phyloP scores from a whole-genome alignment of 2,113 vertebrate species.

The Gavialis gangeticus region DNA sequence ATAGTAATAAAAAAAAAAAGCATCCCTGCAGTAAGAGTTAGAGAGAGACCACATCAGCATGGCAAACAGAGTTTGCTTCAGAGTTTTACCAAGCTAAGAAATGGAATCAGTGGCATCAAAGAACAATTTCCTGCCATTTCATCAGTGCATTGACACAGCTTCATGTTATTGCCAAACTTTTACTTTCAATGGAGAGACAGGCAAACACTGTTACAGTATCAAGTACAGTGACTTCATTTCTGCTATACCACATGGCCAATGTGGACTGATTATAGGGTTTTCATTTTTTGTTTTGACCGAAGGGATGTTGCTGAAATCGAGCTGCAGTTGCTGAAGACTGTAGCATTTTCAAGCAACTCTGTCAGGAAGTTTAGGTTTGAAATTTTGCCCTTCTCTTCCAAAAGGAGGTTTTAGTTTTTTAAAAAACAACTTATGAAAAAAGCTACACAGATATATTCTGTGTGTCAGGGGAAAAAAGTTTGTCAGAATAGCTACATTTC shows the following conservation, averaged over 20 bases:
- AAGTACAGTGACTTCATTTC: rapidly evolving
- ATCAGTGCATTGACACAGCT: neutral
- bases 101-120: neutral
- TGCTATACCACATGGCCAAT: rapidly evolving
- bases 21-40: neutral
- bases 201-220: rapidly evolving
- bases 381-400: neutral
- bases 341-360: rapidly evolving
- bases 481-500: rapidly evolving
- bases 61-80: rapidly evolving
- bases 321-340: neutral
- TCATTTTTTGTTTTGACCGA: neutral
- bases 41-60: rapidly evolving
- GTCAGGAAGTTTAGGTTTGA: neutral
- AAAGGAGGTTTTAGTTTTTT: rapidly evolving
- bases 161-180: neutral
- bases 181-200: neutral
- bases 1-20: neutral
- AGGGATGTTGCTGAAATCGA: neutral
- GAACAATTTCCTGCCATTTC: slow-evolving; percentile 31
- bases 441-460: rapidly evolving
- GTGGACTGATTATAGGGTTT: neutral
- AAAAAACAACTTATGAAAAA: rapidly evolving
- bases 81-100: rapidly evolving
- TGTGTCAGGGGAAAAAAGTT: rapidly evolving